Evolutionary conservation across 2,888 invertebrate genomes (phyloP), one percentile per base, ranked within the genome.

Genomic region (Mesorhabditis spiculigera): DNA sequence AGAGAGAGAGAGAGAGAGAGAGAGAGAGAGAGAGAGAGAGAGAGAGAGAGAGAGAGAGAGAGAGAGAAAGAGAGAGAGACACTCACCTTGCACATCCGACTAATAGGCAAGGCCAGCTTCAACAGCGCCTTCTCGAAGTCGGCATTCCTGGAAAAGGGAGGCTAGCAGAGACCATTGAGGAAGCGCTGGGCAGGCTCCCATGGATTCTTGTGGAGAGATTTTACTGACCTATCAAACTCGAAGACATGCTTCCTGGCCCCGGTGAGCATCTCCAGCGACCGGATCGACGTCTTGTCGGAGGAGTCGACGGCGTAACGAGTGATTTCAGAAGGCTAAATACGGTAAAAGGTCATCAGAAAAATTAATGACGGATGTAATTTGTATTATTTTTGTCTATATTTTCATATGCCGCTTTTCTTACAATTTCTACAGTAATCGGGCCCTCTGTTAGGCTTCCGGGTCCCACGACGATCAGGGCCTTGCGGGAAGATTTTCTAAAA

Each of bases 231-330:
- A 45, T 71, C 71, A 42, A 68, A 71, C 16, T 71, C 71, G 42
- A 71, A 81, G 6, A 81, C 75, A 42, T 76, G 68, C 13, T 81
- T 69, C 28, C 70, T 66, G 42, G 72, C 50, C 5, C 78, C 75
- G 3, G 75, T 75, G 67, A 68, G 70, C 43, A 45, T 67, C 13
- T 63, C 62, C 50, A 75, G 62, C 0, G 58, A 28, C 1, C 42
- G 50, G 5, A 63, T 74, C 65, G 72, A 58, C 4, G 74, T 72
- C 4, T 45, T 58, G 6, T 68, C 42, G 5, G 74, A 74, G 28
- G 72, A 68, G 45, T 74, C 74, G n/a, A 74, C 74, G 4, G 74
- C 74, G 28, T 72, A 66, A 41, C 71, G 66, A 4, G 68, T 45
- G 66, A 71, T 63, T 41, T 68, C 16, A 16, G 66, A 43, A 3